These are phyloP conservation scores for Psix sp. DNA, from an alignment of 1,140 invertebrate species.

Conservation along the genomic window DNA sequence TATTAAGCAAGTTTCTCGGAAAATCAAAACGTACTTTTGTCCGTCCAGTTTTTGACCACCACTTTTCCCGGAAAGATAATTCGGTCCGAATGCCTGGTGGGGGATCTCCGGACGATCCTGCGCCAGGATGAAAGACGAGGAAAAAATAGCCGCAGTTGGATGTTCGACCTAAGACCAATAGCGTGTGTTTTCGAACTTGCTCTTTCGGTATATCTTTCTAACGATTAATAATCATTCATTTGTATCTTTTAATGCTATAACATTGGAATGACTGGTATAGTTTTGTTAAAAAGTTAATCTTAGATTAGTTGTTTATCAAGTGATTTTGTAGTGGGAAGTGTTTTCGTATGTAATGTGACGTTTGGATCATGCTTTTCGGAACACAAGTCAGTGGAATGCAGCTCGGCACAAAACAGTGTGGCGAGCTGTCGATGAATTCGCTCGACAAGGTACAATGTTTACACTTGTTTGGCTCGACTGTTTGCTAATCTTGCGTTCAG, in stretches of 20 bases:
- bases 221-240: too few relatives aligned
- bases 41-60: slow-evolving; percentile 15
- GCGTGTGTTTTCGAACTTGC: slow-evolving; percentile 4
- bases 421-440: slow-evolving; percentile 53
- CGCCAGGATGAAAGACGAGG: slow-evolving; percentile 47
- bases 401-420: slow-evolving; percentile 29
- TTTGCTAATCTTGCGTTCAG: slow-evolving; percentile 36
- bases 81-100: slow-evolving; percentile 15
- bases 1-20: slow-evolving; percentile 30
- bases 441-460: slow-evolving; percentile 55
- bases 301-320: not conserved
- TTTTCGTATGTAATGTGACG: not conserved
- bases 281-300: not conserved
- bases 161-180: slow-evolving; percentile 15
- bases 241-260: too few relatives aligned
- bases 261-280: not conserved
- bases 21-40: slow-evolving; percentile 33
- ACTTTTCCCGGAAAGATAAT: slow-evolving; percentile 45
- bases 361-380: slow-evolving; percentile 41
- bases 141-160: slow-evolving; percentile 34
- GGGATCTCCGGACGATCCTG: slow-evolving; percentile 45
- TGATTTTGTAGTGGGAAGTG: slow-evolving; percentile 8
- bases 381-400: slow-evolving; percentile 38
- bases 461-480: slow-evolving; percentile 35
- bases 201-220: not conserved